Evolutionary conservation across 2,797 vertebrate genomes (phyloP).

Genomic region (Phrynocephalus vlangalii): DNA sequence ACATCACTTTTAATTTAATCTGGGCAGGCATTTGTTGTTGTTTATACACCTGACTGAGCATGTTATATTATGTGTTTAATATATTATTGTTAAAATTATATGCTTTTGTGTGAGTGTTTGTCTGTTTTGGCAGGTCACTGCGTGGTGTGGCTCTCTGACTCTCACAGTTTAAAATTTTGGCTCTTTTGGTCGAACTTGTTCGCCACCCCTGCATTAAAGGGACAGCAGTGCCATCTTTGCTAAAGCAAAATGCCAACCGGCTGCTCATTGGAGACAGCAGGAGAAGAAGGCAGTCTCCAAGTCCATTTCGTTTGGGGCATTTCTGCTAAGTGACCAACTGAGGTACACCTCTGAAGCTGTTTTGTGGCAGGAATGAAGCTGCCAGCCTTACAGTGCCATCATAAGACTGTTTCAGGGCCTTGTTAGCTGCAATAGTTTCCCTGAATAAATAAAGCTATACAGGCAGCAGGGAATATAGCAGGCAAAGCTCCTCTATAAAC

Average conservation of each 20-base stretch:
- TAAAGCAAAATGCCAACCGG: not conserved
- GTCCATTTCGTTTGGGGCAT: not conserved
- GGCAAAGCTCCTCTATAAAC: not conserved
- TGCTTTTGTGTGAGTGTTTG: no score
- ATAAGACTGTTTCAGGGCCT: not conserved
- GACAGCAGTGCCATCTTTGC: not conserved
- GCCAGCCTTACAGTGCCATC: not conserved
- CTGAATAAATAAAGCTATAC: conserved; percentile 2
- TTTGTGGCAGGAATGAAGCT: not conserved
- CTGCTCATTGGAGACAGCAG: not conserved
- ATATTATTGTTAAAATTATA: no score
- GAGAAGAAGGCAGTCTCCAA: not conserved
- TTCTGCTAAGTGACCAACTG: not conserved
- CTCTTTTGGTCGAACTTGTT: no score
- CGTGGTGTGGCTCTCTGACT: no score
- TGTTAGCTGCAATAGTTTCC: not conserved
- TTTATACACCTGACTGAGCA: no score
- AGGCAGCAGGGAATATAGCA: not conserved
- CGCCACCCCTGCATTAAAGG: fast-evolving
- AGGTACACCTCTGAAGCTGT: not conserved
- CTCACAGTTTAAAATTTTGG: no score
- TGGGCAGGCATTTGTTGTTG: no score
- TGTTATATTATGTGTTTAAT: no score
- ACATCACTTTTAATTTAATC: no score
- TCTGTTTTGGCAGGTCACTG: no score